Evolutionary conservation across 1,140 invertebrate species (phyloP), one percentile per base, ranked within the genome.

Genomic region (Aradophagus sp.): DNA sequence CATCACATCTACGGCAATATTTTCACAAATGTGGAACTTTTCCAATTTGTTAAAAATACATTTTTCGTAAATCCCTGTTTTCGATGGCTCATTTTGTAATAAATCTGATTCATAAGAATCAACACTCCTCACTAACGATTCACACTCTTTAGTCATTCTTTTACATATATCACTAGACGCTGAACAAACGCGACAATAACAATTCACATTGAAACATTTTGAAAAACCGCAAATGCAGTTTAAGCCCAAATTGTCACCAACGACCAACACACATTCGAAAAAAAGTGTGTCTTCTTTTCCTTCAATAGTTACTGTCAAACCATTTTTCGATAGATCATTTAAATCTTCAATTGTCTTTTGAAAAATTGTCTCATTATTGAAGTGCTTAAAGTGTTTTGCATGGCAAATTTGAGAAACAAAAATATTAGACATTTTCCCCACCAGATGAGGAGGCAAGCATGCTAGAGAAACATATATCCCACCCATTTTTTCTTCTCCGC

Each of bases 241-340:
- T 17, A 66, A 29, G 0, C 55, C 62, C 4, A 61, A 39, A 55
- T 72, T 72, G 19, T 72, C 69, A 3, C 69, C 62, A 3, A 61
- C 5, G n/a, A 66, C 19, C 8, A 27, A n/a, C 1, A 42, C 38
- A 26, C 50, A 55, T 29, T 55, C 26, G 15, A 42, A 55, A 42
- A 6, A 55, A 19, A 42, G 4, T 11, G 3, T 42, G 34, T 32
- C 6, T 32, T 34, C 16, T 55, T 20, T 1, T 12, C 50, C 38
- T 10, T 55, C 10, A 5, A 34, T 17, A 42, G 20, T 20, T 6
- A 55, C 4, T 31, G 41, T 15, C n/a, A 55, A 14, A 11, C 50
- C 36, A 23, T 55, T 13, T 13, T 5, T 55, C 2, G 38, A 55
- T 16, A 55, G 12, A 14, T 23, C 5, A 17, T 55, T 55, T 10